Conservation (phyloP, 2,888 invertebrate genomes). For the Suillia variegata region DNA sequence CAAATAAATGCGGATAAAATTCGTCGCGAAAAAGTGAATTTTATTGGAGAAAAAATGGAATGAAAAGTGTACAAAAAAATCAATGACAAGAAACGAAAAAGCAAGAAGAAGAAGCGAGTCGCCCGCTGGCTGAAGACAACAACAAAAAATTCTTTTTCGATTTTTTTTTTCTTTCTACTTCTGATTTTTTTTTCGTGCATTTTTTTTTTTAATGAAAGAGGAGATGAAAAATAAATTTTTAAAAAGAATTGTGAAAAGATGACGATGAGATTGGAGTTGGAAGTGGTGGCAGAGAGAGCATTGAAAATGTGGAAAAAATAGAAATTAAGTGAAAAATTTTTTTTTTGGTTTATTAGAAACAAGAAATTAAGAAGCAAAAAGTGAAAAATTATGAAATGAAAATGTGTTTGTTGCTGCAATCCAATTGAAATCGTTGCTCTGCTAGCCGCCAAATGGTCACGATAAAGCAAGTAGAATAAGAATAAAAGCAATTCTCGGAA, state of each 20-base stretch:
- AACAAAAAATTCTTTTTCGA: slow-evolving; percentile 21
- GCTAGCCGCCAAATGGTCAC: too few species aligned
- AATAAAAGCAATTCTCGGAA: too few species aligned
- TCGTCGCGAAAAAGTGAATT: slow-evolving; percentile 9
- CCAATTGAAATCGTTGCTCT: not conserved
- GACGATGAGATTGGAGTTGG: too few species aligned
- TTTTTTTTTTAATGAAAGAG: slow-evolving; percentile 17
- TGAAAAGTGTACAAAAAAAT: slow-evolving; percentile 42
- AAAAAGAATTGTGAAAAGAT: slow-evolving; percentile 16
- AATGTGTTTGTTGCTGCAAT: not conserved
- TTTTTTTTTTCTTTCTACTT: slow-evolving; percentile 17
- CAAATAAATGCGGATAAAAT: not conserved
- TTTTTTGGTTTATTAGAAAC: too few species aligned
- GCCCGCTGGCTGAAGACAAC: slow-evolving; percentile 20
- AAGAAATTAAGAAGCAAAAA: not conserved
- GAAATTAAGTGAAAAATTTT: too few species aligned
- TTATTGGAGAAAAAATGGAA: slow-evolving; percentile 6
- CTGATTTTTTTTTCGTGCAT: slow-evolving; percentile 21
- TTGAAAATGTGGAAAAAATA: too few species aligned
- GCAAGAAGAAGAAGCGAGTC: slow-evolving; percentile 18
- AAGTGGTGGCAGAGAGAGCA: too few species aligned
- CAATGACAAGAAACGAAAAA: slow-evolving; percentile 43
- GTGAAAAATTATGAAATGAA: not conserved
- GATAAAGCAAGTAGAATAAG: too few species aligned
- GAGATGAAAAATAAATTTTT: slow-evolving; percentile 10